A percentile compares a stretch with the other conserved stretches of the same genome.
Evolutionary conservation across 2,113 vertebrate genomes (phyloP).

Genomic region (Mungos mungo): DNA sequence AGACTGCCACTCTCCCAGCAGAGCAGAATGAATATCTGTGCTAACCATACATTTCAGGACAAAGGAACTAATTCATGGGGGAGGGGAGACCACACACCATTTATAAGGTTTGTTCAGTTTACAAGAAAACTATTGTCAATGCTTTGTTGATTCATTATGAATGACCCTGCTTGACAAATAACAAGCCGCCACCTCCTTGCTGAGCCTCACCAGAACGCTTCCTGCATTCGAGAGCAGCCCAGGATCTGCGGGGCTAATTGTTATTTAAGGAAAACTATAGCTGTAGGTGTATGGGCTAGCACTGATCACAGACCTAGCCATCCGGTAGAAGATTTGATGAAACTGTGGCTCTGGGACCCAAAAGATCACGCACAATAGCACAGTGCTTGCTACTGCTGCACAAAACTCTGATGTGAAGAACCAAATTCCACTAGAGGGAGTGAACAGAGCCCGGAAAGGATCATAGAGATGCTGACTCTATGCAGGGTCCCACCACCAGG

Average conservation of each 20-base stretch:
- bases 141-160: conserved; percentile 83
- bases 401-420: conserved; percentile 55
- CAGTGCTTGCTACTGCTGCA: conserved; percentile 32
- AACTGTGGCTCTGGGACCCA: conserved; percentile 52
- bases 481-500: conserved; percentile 62
- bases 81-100: conserved; percentile 80
- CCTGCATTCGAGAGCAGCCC: conserved; percentile 12
- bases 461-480: conserved; percentile 55
- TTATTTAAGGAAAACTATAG: conserved; percentile 53
- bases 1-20: conserved; percentile 72
- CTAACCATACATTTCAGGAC: conserved; percentile 83
- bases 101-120: conserved; percentile 80
- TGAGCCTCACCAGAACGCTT: conserved; percentile 51
- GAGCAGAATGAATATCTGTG: conserved; percentile 81
- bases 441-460: conserved; percentile 54
- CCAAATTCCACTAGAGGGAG: conserved; percentile 79
- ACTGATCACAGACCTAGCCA: conserved; percentile 62
- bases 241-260: conserved; percentile 41
- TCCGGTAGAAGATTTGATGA: conserved; percentile 60
- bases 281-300: neutral
- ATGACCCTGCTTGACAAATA: conserved; percentile 77
- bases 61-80: conserved; percentile 83
- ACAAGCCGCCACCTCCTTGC: conserved; percentile 75
- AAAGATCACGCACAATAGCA: conserved; percentile 53
- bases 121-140: conserved; percentile 83